Base-by-base conservation (phyloP, 2,797 vertebrate genomes). In the Nannoperca obscura region DNA sequence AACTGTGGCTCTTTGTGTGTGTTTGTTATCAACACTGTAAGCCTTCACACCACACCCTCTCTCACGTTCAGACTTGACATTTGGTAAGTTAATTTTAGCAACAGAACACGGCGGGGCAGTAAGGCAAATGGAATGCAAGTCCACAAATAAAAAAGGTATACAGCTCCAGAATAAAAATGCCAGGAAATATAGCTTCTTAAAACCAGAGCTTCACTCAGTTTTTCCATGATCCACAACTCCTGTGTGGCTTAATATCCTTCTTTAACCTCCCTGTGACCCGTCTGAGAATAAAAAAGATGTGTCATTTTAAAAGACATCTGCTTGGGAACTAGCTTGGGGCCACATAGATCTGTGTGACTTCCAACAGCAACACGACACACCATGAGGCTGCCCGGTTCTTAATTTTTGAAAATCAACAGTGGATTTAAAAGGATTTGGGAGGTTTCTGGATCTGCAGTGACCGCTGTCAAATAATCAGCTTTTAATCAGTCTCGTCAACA, bases 11-110 rank as follows among this genome's bases (percentile, higher is more conserved):
- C 36, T 70, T 54, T 79, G 68, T 71, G 54, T 7, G 58, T 2
- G 10, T 67, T 57, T 46, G 44, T 61, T 74, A 71, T 74, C 52
- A 14, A 76, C 74, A 70, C 38, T 2, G 7, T 0, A 3, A 22
- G 53, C 9, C 12, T 30, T 59, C 64, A 20, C 60, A 5, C 77
- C 73, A 68, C 82, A 62, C 75, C 80, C 76, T 36, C 40, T 7
- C 50, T 60, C 66, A 22, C 7, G 32, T 59, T 60, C 57, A 57
- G 69, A 65, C 68, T 84, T 80, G 64, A 85, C 70, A 81, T 86
- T 85, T 46, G 13, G 47, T 24, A 50, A 50, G 69, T 66, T 72
- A 17, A 78, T 69, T 88, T 80, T 82, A 85, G 76, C 47, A 30
- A 7, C 27, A 14, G 55, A n/a, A 17, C 34, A 60, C 4, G 40